A percentile compares a stretch with the other conserved stretches of the same genome.
Evolutionary conservation across 2,113 vertebrate genomes (phyloP).

Genomic region (Ammospiza caudacuta): DNA sequence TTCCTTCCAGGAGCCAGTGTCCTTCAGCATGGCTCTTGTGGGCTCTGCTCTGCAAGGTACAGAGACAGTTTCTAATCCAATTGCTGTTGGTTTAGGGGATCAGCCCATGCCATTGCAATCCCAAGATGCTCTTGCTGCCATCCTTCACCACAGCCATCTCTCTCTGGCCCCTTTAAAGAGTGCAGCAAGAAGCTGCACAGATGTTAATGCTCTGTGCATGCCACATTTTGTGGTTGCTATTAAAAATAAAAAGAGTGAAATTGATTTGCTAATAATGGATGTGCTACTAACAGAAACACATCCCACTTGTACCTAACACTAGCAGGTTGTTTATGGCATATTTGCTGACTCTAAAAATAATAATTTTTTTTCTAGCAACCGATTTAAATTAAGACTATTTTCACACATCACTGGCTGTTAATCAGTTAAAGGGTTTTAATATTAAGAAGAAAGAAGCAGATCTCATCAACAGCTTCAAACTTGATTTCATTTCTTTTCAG

Average conservation of each 20-base stretch:
- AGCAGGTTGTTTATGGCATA: background rate
- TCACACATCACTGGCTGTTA: constrained; percentile 5
- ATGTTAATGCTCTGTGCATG: background rate
- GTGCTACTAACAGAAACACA: background rate
- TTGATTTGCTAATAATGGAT: constrained; percentile 39
- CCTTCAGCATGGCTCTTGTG: background rate
- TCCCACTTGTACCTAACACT: background rate
- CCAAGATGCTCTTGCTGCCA: background rate
- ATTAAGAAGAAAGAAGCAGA: constrained; percentile 23
- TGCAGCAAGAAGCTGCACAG: background rate
- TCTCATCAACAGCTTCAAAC: constrained; percentile 3
- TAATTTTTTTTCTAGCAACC: background rate
- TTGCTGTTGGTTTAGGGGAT: background rate
- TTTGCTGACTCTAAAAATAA: constrained; percentile 27
- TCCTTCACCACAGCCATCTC: background rate
- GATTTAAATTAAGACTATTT: constrained; percentile 46
- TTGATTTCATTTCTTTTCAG: constrained; percentile 19
- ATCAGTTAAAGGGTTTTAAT: constrained; percentile 40
- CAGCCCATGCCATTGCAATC: background rate
- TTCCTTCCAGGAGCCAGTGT: background rate
- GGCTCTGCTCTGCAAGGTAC: background rate
- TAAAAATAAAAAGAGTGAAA: constrained; percentile 26
- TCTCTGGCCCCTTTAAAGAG: background rate
- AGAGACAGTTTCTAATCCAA: accelerated
- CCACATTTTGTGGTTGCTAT: background rate